A percentile compares a stretch with the other conserved stretches of the same genome.
phyloP scores from a whole-genome alignment of 2,113 vertebrate species.

The Haemorhous mexicanus region DNA sequence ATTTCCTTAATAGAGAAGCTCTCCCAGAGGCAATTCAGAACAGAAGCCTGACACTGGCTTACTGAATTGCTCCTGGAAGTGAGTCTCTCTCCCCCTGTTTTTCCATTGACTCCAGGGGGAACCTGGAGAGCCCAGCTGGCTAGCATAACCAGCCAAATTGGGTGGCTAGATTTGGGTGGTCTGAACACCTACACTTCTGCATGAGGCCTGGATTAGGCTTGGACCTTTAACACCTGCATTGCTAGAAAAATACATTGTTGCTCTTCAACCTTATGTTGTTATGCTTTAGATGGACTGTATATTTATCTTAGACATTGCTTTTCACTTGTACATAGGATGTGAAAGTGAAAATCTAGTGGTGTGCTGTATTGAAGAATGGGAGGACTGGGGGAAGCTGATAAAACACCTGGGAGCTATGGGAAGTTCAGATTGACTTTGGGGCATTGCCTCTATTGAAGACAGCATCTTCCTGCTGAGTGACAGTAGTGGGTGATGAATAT shows the following conservation, averaged over 20 bases:
- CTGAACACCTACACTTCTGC: not conserved
- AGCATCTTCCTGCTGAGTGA: not conserved
- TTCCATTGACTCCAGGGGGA: not conserved
- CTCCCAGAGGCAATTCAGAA: not conserved
- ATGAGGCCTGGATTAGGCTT: not conserved
- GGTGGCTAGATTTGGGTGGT: conserved; percentile 10
- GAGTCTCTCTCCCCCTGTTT: not conserved
- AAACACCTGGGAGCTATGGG: not conserved
- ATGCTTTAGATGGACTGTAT: not conserved
- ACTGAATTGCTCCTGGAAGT: not conserved
- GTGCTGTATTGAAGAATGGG: not conserved
- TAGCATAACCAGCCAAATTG: not conserved
- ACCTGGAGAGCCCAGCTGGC: not conserved
- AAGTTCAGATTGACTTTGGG: not conserved
- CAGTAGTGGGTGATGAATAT: not conserved
- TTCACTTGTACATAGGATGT: not conserved
- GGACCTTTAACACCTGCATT: not conserved
- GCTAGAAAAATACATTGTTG: not conserved
- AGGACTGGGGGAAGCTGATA: not conserved
- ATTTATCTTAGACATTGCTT: not conserved
- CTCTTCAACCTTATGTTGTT: not conserved
- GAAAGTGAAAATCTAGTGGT: not conserved
- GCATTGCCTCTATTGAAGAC: not conserved
- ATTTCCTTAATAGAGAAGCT: not conserved
- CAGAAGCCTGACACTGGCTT: not conserved